phyloP scores from a whole-genome alignment of 1,140 invertebrate species.

The Bombus polaris region DNA sequence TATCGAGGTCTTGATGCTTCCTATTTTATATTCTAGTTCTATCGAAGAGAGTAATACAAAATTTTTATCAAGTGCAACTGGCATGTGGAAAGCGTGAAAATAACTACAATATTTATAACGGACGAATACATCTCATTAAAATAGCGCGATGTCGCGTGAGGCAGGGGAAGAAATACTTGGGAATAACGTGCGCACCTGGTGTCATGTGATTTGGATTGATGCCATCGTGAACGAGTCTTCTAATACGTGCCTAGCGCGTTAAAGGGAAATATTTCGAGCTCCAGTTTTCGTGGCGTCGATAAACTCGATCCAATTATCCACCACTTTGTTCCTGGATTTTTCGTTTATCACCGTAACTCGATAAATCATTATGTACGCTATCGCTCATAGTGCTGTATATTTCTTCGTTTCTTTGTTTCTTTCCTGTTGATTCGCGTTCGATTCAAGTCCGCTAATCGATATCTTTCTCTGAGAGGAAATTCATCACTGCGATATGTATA shows the following conservation, averaged over 20 bases:
- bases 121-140: constrained; percentile 55
- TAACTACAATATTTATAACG: constrained; percentile 45
- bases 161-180: constrained; percentile 53
- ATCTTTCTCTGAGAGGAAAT: background rate
- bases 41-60: too few relatives aligned
- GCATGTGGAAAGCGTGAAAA: constrained; percentile 42
- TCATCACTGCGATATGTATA: background rate
- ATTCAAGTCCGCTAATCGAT: constrained; percentile 6
- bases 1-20: background rate
- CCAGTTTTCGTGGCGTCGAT: constrained; percentile 5
- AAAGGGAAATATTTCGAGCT: constrained; percentile 46
- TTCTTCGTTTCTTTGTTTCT: background rate
- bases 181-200: constrained; percentile 52
- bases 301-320: constrained; percentile 14
- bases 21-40: background rate
- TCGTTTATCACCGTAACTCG: background rate
- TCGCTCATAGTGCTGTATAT: too few relatives aligned
- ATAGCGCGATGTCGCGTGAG: constrained; percentile 49
- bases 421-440: background rate
- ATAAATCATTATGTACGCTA: background rate
- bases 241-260: constrained; percentile 43
- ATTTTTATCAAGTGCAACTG: background rate
- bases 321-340: background rate
- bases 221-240: constrained; percentile 69
- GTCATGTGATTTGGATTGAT: constrained; percentile 75